Percentiles rank a stretch among this genome's conserved stretches.
These are phyloP conservation scores for Arbacia lixula DNA, from an alignment of 53 echinoderm and acorn worm species.

Conservation along the genomic window DNA sequence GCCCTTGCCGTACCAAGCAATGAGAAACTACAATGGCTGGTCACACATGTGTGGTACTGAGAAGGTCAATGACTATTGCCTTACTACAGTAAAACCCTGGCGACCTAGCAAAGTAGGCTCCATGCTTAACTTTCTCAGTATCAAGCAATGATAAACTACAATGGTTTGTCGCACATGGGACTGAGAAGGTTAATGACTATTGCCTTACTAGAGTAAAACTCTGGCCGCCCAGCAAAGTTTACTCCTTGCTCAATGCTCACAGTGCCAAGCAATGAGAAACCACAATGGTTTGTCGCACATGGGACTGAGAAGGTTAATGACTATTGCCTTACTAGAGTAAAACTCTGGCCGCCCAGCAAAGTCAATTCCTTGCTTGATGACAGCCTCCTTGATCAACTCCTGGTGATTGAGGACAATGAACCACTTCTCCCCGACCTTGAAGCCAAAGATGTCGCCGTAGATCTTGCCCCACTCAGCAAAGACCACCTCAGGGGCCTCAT, in stretches of 20 bases:
- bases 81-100: too few species aligned
- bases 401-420: not conserved
- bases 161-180: too few species aligned
- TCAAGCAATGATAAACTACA: too few species aligned
- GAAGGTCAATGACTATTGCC: too few species aligned
- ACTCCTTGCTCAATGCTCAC: constrained; percentile 1
- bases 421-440: constrained; percentile 22
- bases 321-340: not conserved
- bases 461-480: constrained; percentile 33
- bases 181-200: too few species aligned
- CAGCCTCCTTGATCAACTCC: constrained; percentile 19
- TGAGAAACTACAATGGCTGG: too few species aligned
- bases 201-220: constrained; percentile 9
- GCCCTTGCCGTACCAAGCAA: too few species aligned
- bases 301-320: not conserved
- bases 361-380: constrained; percentile 15
- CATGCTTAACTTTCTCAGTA: too few species aligned
- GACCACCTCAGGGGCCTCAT: constrained; percentile 9
- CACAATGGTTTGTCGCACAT: too few species aligned
- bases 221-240: constrained; percentile 15
- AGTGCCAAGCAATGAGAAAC: too few species aligned
- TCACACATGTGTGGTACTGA: too few species aligned
- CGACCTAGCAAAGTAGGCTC: too few species aligned
- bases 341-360: constrained; percentile 17
- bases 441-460: constrained; percentile 30